phyloP scores from a whole-genome alignment of 2,888 invertebrate species.

The Tipula vernalis region DNA sequence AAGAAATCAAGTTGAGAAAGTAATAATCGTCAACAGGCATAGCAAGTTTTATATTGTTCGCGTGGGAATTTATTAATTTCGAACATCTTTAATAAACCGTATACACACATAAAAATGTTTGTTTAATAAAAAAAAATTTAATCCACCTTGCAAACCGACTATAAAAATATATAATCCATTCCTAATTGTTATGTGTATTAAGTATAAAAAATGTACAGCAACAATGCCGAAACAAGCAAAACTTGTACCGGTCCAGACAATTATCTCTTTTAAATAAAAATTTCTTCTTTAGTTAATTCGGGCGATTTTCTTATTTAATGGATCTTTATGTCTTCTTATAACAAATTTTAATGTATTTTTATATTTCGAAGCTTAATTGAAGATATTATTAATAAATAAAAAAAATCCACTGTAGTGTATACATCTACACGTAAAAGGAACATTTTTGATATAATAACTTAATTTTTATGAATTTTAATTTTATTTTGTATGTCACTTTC shows the following conservation, averaged over 20 bases:
- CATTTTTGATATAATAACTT: neutral
- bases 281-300: neutral
- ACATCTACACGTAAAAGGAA: neutral
- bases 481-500: neutral
- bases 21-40: neutral
- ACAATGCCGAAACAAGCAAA: neutral
- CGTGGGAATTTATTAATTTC: neutral
- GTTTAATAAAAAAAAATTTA: neutral
- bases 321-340: neutral
- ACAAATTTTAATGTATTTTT: neutral
- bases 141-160: neutral
- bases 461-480: neutral
- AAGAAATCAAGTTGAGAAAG: neutral
- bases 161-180: neutral
- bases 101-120: neutral
- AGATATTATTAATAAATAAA: neutral
- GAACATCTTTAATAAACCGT: neutral
- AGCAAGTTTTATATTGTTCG: neutral
- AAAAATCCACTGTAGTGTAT: neutral
- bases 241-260: neutral
- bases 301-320: neutral
- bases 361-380: constrained; percentile 4
- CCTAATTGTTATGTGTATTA: neutral
- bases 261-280: neutral
- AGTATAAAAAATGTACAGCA: neutral